Percentiles rank a stretch among this genome's conserved stretches.
phyloP scores from a whole-genome alignment of 1,140 invertebrate genomes.

The Drosophila melanogaster region DNA sequence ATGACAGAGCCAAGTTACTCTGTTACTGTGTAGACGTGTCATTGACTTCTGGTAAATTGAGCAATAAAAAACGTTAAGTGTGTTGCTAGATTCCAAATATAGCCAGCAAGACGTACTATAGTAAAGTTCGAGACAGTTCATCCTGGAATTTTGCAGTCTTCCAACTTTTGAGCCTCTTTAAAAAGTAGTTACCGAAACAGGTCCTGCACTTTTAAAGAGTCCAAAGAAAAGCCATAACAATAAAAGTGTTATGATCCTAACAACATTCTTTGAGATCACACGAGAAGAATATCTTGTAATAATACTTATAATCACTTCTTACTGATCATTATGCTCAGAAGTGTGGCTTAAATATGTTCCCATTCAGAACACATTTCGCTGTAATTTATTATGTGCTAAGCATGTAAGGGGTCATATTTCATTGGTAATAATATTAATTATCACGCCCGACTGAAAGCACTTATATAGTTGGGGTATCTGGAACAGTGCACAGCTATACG shows the following conservation, averaged over 20 bases:
- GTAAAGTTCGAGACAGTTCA: not conserved
- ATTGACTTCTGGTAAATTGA: conserved; percentile 8
- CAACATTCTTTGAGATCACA: too few relatives aligned
- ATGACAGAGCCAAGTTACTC: conserved; percentile 16
- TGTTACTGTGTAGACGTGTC: conserved; percentile 12
- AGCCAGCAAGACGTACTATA: not conserved
- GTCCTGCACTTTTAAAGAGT: too few relatives aligned
- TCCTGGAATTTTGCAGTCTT: not conserved
- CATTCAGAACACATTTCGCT: not conserved
- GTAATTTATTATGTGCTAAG: conserved; percentile 3
- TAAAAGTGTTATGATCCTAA: too few relatives aligned
- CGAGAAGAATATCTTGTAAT: not conserved
- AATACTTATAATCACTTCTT: not conserved
- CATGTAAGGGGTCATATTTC: conserved; percentile 7
- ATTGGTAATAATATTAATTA: conserved; percentile 31
- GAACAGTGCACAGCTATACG: conserved; percentile 20
- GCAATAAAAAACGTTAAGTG: not conserved
- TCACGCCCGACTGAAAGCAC: conserved; percentile 6
- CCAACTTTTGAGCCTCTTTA: not conserved
- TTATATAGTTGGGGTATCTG: conserved; percentile 14
- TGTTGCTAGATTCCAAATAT: too few relatives aligned
- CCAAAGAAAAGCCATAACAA: too few relatives aligned
- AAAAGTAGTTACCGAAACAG: too few relatives aligned
- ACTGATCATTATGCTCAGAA: not conserved
- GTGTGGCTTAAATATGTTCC: not conserved